Evolutionary conservation across 1,140 invertebrate genomes (phyloP).

Genomic region (Scylla paramamosain): DNA sequence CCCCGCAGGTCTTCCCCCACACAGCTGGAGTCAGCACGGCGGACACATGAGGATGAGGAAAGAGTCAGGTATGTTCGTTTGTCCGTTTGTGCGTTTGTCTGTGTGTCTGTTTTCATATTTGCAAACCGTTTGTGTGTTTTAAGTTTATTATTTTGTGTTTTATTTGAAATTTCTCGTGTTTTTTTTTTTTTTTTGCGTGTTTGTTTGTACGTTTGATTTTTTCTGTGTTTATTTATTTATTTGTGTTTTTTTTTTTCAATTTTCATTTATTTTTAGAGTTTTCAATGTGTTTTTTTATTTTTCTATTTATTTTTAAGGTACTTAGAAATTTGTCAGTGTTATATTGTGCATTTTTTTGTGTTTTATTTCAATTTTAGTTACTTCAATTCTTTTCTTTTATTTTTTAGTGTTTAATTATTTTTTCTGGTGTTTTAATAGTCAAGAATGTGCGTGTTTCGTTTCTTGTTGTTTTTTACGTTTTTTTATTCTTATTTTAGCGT

Average conservation of each 20-base stretch:
- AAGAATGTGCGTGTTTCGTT: too few relatives aligned
- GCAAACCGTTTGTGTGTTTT: neutral
- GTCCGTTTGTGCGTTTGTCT: neutral
- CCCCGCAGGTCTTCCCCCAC: constrained; percentile 71
- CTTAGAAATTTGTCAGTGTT: too few relatives aligned
- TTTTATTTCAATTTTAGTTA: neutral
- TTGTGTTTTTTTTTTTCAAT: neutral
- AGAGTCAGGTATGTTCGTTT: constrained; percentile 67
- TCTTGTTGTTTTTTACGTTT: too few relatives aligned
- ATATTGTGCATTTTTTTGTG: neutral
- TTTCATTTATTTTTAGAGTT: neutral
- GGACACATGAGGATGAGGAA: constrained; percentile 76
- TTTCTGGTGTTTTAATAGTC: too few relatives aligned
- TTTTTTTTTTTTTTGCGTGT: constrained; percentile 21
- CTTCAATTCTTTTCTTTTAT: neutral
- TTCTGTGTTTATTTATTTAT: constrained; percentile 47
- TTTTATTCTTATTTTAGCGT: too few relatives aligned
- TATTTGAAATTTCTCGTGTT: neutral
- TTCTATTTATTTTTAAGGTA: constrained; percentile 30
- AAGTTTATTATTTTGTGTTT: constrained; percentile 46
- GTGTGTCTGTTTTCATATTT: neutral
- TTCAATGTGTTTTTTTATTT: neutral
- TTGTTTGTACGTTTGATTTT: neutral
- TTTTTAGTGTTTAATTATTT: too few relatives aligned
- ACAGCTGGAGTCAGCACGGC: constrained; percentile 75